Base-by-base conservation (phyloP, 2,113 vertebrate genomes). In the Vulpes lagopus region DNA sequence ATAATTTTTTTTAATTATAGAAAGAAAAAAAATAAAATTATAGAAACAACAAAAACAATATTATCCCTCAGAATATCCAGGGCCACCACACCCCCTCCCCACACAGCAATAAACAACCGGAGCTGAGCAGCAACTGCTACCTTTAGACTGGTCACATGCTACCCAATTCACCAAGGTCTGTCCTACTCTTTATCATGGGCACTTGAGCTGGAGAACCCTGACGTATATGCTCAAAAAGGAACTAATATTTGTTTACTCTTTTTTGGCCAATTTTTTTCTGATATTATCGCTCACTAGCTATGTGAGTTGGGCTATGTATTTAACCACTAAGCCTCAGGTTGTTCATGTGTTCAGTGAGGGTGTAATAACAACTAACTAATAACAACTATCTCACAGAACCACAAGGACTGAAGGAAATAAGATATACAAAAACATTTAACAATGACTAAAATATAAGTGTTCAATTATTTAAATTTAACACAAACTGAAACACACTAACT, bases 381-480 rank as follows among this genome's bases (percentile, higher is more conserved):
- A 73, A 32, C 49, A 86, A 27, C 19, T 76, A 38, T 83, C 53
- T 89, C 38, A 57, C 22, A 95, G 43, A 43, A 76, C 76, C 78
- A 69, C 49, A 19, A 71, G 83, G 38, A 87, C 0, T 23, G 16
- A 91, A 76, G 30, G 32, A 87, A 97, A 69, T 55, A 82, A 87
- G 62, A n/a, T 49, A 87, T 35, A 87, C 67, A 74, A 55, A 95
- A 82, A 12, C 53, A 69, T 53, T 67, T 91, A 91, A 78, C 9
- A 55, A 76, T 22, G 53, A 94, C 53, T 92, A 84, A 57, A 94
- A 96, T 78, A 38, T 16, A 95, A 76, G 49, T n/a, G 23, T 17
- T 69, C n/a, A 82, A n/a, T 76, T 35, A 22, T 89, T 97, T 85
- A 95, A 87, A 89, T 88, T 74, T 51, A 92, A 94, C 60, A 73